phyloP scores from a whole-genome alignment of 1,140 invertebrate species.

The Lepidurus couesii region DNA sequence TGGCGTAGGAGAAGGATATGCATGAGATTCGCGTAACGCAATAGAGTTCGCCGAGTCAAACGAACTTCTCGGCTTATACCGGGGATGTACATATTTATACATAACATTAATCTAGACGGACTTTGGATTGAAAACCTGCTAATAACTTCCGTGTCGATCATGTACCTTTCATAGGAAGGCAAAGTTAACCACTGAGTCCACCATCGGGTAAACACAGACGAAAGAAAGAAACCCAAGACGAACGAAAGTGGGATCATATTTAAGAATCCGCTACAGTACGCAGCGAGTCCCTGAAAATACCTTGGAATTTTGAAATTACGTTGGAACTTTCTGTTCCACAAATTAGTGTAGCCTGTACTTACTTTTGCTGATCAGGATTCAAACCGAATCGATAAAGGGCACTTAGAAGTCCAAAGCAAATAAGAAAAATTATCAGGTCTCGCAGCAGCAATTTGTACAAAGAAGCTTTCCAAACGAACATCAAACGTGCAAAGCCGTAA shows the following conservation, averaged over 20 bases:
- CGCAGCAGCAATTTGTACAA: slow-evolving; percentile 69
- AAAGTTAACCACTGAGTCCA: slow-evolving; percentile 10
- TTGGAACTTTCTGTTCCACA: slow-evolving; percentile 21
- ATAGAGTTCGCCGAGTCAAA: slow-evolving; percentile 57
- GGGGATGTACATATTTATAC: slow-evolving; percentile 55
- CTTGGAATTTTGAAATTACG: slow-evolving; percentile 43
- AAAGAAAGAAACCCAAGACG: slow-evolving; percentile 84
- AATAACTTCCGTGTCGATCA: not conserved
- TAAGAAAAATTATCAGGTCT: slow-evolving; percentile 59
- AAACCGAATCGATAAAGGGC: slow-evolving; percentile 58
- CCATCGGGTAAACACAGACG: not conserved
- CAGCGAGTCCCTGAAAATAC: slow-evolving; percentile 64
- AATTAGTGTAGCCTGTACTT: slow-evolving; percentile 38
- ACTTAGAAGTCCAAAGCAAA: slow-evolving; percentile 55
- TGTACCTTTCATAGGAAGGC: not conserved
- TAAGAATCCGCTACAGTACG: slow-evolving; percentile 70
- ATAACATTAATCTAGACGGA: slow-evolving; percentile 55
- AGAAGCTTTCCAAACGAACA: slow-evolving; percentile 68
- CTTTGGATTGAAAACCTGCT: not conserved
- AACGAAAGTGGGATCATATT: slow-evolving; percentile 76
- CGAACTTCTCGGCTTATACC: slow-evolving; percentile 56
- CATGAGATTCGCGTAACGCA: slow-evolving; percentile 61
- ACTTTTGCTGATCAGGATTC: slow-evolving; percentile 54
- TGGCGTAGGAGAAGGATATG: slow-evolving; percentile 60
- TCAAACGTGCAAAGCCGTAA: slow-evolving; percentile 58